A percentile compares a stretch with the other conserved stretches of the same genome.
These are phyloP conservation scores for Isaurus tuberculatus DNA, from an alignment of 92 coral and sea anemone genomes.

Conservation along the genomic window DNA sequence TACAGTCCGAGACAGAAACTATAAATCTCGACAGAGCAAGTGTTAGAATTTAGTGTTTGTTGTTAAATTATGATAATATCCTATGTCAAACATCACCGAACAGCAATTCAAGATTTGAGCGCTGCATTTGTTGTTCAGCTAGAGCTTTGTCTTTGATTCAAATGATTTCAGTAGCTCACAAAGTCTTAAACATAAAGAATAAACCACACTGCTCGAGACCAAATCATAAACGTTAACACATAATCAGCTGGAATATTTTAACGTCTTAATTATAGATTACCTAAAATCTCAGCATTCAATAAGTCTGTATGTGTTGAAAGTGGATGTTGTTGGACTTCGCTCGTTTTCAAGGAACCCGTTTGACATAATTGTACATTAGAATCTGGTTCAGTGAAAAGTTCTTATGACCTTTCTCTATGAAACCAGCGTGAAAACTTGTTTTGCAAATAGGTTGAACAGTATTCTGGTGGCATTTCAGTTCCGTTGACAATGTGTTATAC, in stretches of 20 bases:
- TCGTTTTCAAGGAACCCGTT: slow-evolving; percentile 1
- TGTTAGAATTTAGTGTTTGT: neutral
- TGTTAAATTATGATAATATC: neutral
- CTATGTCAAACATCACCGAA: neutral
- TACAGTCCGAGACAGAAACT: slow-evolving; percentile 1
- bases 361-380: neutral
- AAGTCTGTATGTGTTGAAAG: slow-evolving; percentile 7
- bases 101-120: neutral
- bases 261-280: neutral
- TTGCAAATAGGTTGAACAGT: slow-evolving; percentile 16
- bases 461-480: neutral
- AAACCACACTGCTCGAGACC: slow-evolving; percentile 6
- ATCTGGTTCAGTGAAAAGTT: slow-evolving; percentile 19
- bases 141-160: neutral
- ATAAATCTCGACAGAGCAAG: neutral
- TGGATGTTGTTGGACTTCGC: slow-evolving; percentile 8
- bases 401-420: slow-evolving; percentile 14
- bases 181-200: neutral
- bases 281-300: slow-evolving; percentile 2
- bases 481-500: neutral
- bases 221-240: neutral
- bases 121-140: neutral
- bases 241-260: slow-evolving; percentile 20
- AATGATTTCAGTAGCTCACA: neutral
- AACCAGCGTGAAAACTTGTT: slow-evolving; percentile 26